Evolutionary conservation across 2,888 invertebrate species (phyloP).

Genomic region (Amitus sp.): DNA sequence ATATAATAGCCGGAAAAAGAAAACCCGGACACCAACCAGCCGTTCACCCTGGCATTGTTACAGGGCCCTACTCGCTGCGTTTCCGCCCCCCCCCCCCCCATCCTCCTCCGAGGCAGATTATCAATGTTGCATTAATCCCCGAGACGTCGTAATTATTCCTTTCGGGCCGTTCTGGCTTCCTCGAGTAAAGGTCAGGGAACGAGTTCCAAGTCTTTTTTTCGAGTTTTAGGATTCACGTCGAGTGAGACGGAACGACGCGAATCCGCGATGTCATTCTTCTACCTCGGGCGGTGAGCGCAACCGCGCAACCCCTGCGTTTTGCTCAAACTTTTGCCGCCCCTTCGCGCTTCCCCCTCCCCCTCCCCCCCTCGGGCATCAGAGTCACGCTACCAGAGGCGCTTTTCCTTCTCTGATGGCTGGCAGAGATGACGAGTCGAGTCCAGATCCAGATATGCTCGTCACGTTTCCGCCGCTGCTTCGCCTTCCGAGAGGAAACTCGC

Average conservation of each 20-base stretch:
- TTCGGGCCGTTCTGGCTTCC: too few species aligned
- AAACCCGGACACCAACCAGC: too few species aligned
- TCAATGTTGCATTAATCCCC: too few species aligned
- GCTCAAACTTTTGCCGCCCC: conserved; percentile 36
- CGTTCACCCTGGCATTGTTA: too few species aligned
- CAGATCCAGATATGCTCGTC: conserved; percentile 63
- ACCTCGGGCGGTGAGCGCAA: conserved; percentile 34
- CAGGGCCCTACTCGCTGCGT: too few species aligned
- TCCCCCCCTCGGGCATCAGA: conserved; percentile 37
- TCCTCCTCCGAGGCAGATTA: too few species aligned
- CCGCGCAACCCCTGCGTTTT: conserved; percentile 27
- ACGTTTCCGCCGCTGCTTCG: conserved; percentile 53
- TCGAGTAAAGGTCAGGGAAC: too few species aligned
- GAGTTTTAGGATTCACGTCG: conserved; percentile 42
- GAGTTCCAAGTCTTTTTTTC: conserved; percentile 13
- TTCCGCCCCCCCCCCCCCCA: too few species aligned
- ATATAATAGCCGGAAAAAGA: conserved; percentile 8
- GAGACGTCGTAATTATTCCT: too few species aligned
- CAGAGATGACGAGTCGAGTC: conserved; percentile 59
- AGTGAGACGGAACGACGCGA: conserved; percentile 49
- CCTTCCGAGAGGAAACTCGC: conserved; percentile 51
- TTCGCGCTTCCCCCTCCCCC: conserved; percentile 17
- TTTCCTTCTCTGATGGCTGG: conserved; percentile 47
- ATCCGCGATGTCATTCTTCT: conserved; percentile 50
- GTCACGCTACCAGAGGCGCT: conserved; percentile 48